A percentile compares a stretch with the other conserved stretches of the same genome.
These are phyloP conservation scores for Margaritifera margaritifera DNA, from an alignment of 2,888 invertebrate genomes.

Conservation along the genomic window DNA sequence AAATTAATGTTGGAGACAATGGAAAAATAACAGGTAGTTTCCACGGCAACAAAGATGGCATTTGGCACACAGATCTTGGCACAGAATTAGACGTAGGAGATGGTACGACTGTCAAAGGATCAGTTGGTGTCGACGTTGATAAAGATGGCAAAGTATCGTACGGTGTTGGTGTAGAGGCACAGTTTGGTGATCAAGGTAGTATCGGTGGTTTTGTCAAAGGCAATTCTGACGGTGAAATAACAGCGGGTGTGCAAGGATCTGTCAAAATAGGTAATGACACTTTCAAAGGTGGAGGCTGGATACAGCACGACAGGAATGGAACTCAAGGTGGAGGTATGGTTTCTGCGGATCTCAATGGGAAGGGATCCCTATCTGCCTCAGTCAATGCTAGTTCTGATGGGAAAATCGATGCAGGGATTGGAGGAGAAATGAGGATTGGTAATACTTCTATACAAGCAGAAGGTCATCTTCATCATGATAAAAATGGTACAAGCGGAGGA, in stretches of 20 bases:
- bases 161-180: constrained; percentile 1
- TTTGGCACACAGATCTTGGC: constrained; percentile 1
- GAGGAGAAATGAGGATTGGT: background rate
- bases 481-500: constrained; percentile 8
- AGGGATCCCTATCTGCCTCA: background rate
- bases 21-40: constrained; percentile 1
- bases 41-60: background rate
- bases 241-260: constrained; percentile 5
- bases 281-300: background rate
- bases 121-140: background rate
- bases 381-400: constrained; percentile 3
- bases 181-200: constrained; percentile 2
- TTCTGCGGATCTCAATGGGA: background rate
- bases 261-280: background rate
- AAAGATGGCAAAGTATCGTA: background rate
- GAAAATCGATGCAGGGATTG: background rate
- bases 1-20: background rate
- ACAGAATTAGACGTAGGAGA: constrained; percentile 5
- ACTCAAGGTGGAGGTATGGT: constrained; percentile 1
- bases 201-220: constrained; percentile 5
- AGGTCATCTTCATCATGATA: constrained; percentile 3
- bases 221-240: constrained; percentile 1
- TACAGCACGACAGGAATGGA: constrained; percentile 4
- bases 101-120: background rate
- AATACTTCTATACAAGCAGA: constrained; percentile 1